Percentiles rank a stretch among this genome's conserved stretches.
Conservation (phyloP, 2,888 invertebrate species). For the Chalcosyrphus nemorum region DNA sequence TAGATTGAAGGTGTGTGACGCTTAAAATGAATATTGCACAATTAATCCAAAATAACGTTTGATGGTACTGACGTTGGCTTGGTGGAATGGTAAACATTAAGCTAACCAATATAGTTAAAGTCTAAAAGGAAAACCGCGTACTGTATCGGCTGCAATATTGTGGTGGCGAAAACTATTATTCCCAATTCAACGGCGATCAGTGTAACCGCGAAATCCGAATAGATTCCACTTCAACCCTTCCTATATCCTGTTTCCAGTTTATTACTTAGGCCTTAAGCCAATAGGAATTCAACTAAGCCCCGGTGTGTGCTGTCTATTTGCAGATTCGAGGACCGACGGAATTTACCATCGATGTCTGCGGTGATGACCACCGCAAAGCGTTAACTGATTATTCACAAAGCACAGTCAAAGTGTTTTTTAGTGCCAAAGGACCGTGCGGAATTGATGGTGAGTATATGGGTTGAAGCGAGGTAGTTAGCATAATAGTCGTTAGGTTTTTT, state of each 20-base stretch:
- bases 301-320: slow-evolving; percentile 10
- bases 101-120: background rate
- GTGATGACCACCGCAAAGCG: slow-evolving; percentile 76
- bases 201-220: slow-evolving; percentile 57
- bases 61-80: slow-evolving; percentile 1
- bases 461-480: slow-evolving; percentile 1
- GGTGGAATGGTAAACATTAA: slow-evolving; percentile 20
- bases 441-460: slow-evolving; percentile 77
- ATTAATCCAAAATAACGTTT: slow-evolving; percentile 21
- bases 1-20: background rate
- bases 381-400: slow-evolving; percentile 80
- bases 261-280: slow-evolving; percentile 61
- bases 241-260: slow-evolving; percentile 32
- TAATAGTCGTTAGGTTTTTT: background rate
- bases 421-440: slow-evolving; percentile 77
- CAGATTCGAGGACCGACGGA: slow-evolving; percentile 67
- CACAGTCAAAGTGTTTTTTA: slow-evolving; percentile 80
- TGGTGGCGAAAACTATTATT: slow-evolving; percentile 52
- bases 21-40: slow-evolving; percentile 34
- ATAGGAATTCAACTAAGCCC: slow-evolving; percentile 38
- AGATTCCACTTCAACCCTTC: slow-evolving; percentile 45
- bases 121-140: slow-evolving; percentile 17
- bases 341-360: slow-evolving; percentile 78
- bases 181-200: slow-evolving; percentile 50
- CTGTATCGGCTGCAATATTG: slow-evolving; percentile 23